These are phyloP conservation scores for Montipora efflorescens DNA, from an alignment of 64 coral and sea anemone species.

Conservation along the genomic window DNA sequence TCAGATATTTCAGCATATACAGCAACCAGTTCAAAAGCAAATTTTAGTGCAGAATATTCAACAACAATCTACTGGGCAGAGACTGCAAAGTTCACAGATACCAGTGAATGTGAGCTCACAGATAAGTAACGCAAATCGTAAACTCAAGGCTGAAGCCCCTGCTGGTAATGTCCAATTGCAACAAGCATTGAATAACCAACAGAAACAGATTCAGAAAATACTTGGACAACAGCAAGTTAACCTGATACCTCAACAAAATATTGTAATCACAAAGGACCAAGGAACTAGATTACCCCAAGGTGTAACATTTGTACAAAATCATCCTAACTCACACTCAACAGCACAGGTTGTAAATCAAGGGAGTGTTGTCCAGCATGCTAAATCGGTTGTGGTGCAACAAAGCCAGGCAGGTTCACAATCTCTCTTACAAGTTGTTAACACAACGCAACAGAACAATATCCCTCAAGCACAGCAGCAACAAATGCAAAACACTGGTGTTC, in stretches of 20 bases:
- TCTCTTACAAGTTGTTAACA: conserved; percentile 7
- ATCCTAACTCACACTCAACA: neutral
- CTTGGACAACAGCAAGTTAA: conserved; percentile 63
- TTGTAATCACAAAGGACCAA: conserved; percentile 27
- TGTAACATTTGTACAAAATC: conserved; percentile 37
- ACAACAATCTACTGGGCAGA: conserved; percentile 9
- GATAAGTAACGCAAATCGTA: neutral
- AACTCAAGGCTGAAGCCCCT: conserved; percentile 5
- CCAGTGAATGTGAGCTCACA: conserved; percentile 28
- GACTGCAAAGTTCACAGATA: conserved; percentile 17
- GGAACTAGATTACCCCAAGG: conserved; percentile 4
- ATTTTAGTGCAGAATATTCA: conserved; percentile 48
- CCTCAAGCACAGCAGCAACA: conserved; percentile 71
- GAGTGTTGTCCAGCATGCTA: conserved; percentile 9
- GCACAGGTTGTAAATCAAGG: conserved; percentile 32
- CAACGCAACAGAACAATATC: conserved; percentile 38
- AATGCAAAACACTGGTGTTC: conserved; percentile 64
- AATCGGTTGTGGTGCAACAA: neutral
- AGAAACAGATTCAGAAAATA: conserved; percentile 61
- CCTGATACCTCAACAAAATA: neutral
- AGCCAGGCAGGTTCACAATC: neutral
- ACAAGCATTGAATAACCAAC: conserved; percentile 69
- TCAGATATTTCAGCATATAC: conserved; percentile 73
- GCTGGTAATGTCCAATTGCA: conserved; percentile 23
- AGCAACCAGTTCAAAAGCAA: conserved; percentile 59